A percentile compares a stretch with the other conserved stretches of the same genome.
phyloP scores from a whole-genome alignment of 2,888 invertebrate species.

The Ormyrus nitidulus region DNA sequence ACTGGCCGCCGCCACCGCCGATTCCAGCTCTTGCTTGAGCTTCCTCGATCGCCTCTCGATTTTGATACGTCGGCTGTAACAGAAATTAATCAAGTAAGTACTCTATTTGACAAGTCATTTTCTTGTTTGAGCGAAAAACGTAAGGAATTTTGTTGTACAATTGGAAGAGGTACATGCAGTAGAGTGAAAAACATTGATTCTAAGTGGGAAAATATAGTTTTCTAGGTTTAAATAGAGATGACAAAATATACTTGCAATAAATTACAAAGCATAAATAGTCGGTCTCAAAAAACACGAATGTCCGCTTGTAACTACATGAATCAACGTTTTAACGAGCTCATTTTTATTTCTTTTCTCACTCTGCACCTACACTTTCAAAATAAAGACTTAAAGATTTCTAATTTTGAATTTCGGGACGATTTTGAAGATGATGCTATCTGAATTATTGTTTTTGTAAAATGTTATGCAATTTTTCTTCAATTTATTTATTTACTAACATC shows the following conservation, averaged over 20 bases:
- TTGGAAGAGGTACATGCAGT: too few relatives aligned
- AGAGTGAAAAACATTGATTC: too few relatives aligned
- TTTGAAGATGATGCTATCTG: not conserved
- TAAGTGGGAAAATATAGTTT: not conserved
- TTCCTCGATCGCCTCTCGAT: conserved; percentile 77
- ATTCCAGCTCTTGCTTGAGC: conserved; percentile 75
- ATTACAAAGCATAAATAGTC: conserved; percentile 7
- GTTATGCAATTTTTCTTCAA: too few relatives aligned
- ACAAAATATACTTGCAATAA: conserved; percentile 20
- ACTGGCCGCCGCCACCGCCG: conserved; percentile 51
- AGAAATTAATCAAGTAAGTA: conserved; percentile 30
- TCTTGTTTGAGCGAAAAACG: too few relatives aligned
- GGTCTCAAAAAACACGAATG: conserved; percentile 16
- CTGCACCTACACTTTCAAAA: conserved; percentile 2
- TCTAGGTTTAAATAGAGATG: conserved; percentile 11
- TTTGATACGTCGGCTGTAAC: conserved; percentile 83
- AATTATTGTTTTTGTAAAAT: too few relatives aligned
- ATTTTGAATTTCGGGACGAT: conserved; percentile 13
- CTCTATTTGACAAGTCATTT: too few relatives aligned
- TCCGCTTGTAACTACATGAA: conserved; percentile 7
- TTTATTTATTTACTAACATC: too few relatives aligned
- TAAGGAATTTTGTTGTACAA: too few relatives aligned
- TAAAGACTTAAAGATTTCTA: conserved; percentile 24
- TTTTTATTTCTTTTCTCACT: conserved; percentile 22
- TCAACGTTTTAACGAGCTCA: conserved; percentile 35